Conservation (phyloP, 2,888 invertebrate species). For the Euzophera pinguis region DNA sequence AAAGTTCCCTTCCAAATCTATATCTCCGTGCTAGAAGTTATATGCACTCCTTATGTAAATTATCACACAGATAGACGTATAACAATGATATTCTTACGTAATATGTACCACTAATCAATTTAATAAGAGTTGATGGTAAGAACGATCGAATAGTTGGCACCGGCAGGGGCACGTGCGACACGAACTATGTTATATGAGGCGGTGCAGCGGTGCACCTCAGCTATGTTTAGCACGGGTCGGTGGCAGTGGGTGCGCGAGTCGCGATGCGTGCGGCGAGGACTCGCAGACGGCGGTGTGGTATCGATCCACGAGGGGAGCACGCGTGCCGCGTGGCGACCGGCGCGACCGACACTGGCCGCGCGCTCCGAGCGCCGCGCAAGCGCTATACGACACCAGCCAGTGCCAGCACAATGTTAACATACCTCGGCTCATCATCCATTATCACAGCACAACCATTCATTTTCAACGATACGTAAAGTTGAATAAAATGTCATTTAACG, state of each 20-base stretch:
- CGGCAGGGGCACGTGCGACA: constrained; percentile 35
- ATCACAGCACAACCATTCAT: not conserved
- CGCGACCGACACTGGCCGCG: constrained; percentile 69
- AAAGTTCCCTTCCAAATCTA: constrained; percentile 21
- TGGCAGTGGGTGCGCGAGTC: constrained; percentile 41
- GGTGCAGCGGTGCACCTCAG: constrained; percentile 63
- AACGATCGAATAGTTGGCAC: constrained; percentile 25
- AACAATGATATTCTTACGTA: constrained; percentile 30
- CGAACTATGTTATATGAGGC: constrained; percentile 37
- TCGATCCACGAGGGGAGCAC: constrained; percentile 47
- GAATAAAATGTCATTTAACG: too few species aligned
- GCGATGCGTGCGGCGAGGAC: constrained; percentile 36
- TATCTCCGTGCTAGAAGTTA: not conserved
- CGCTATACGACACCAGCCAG: constrained; percentile 38
- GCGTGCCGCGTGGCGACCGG: constrained; percentile 74
- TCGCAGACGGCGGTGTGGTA: constrained; percentile 31
- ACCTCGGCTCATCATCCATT: constrained; percentile 13
- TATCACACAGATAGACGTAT: constrained; percentile 18
- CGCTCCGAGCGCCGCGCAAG: constrained; percentile 54
- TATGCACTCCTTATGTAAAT: constrained; percentile 12
- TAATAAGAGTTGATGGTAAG: constrained; percentile 22
- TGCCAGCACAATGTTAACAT: constrained; percentile 26
- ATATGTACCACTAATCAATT: constrained; percentile 30
- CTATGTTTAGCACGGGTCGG: constrained; percentile 55
- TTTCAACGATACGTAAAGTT: not conserved